Evolutionary conservation across 2,797 vertebrate genomes (phyloP).

Genomic region (Acipenser oxyrinchus): DNA sequence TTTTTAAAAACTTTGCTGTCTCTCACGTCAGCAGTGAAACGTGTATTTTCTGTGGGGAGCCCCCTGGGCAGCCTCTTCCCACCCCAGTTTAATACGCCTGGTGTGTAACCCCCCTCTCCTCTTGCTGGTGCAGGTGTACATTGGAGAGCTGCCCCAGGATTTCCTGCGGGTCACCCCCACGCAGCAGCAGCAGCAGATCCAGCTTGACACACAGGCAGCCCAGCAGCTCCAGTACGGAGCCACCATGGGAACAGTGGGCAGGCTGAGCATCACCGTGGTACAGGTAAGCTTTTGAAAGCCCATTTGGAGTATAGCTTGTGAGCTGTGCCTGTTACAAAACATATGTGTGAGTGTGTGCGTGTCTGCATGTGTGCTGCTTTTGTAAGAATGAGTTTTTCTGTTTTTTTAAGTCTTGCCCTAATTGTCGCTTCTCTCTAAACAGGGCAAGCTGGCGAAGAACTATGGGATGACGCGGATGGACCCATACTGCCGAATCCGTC

Average conservation of each 20-base stretch:
- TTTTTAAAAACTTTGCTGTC: background rate
- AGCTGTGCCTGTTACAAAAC: background rate
- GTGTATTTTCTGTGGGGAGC: background rate
- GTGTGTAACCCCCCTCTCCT: background rate
- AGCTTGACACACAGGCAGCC: conserved; percentile 85
- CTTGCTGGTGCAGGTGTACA: conserved; percentile 68
- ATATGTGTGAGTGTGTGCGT: conserved; percentile 1
- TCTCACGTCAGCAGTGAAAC: background rate
- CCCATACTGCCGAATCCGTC: conserved; percentile 83
- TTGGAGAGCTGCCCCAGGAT: conserved; percentile 90
- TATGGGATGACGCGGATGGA: conserved; percentile 98
- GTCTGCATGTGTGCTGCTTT: background rate
- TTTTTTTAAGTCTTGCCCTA: background rate
- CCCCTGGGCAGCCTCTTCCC: background rate
- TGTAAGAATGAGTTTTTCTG: conserved; percentile 3
- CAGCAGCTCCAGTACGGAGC: conserved; percentile 86
- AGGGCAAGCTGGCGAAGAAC: conserved; percentile 96
- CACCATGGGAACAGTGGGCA: conserved; percentile 70
- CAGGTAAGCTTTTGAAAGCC: conserved; percentile 62
- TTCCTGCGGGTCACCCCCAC: conserved; percentile 90
- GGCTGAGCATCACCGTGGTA: conserved; percentile 90
- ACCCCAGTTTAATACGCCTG: too few species aligned
- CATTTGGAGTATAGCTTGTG: too few species aligned
- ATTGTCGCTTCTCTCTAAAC: conserved; percentile 7
- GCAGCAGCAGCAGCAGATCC: conserved; percentile 87